phyloP scores from a whole-genome alignment of 2,797 vertebrate genomes.

The Eospalax fontanierii region DNA sequence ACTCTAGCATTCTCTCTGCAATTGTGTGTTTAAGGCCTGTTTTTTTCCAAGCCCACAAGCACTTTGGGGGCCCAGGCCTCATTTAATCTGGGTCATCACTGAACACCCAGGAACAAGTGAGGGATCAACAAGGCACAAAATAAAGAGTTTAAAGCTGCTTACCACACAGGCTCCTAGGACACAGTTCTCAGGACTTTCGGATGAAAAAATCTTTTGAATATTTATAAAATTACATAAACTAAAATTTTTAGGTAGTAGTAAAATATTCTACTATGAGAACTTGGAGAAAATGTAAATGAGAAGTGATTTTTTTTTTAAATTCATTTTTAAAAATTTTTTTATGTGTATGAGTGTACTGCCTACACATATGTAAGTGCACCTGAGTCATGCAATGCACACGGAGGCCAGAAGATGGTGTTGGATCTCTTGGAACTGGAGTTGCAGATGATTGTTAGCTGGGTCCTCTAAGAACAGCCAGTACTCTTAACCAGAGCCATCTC shows the following conservation, averaged over 20 bases:
- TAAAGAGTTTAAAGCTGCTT: background rate
- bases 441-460: background rate
- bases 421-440: background rate
- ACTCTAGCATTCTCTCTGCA: background rate
- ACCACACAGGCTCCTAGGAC: background rate
- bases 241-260: slow-evolving; percentile 29
- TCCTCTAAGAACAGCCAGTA: background rate
- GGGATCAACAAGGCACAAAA: background rate
- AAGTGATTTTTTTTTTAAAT: background rate
- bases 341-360: background rate
- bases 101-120: background rate
- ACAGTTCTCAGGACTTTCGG: background rate
- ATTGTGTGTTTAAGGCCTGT: background rate
- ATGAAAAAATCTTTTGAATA: slow-evolving; percentile 23
- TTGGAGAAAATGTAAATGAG: slow-evolving; percentile 10
- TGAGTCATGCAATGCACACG: background rate
- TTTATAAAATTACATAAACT: slow-evolving; percentile 36
- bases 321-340: background rate
- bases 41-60: background rate
- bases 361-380: background rate
- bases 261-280: slow-evolving; percentile 1
- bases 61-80: background rate
- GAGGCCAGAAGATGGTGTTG: background rate
- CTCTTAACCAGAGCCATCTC: background rate
- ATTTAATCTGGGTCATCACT: background rate